Base-by-base conservation (phyloP, 2,888 invertebrate genomes). In the Polydrusus tereticollis region DNA sequence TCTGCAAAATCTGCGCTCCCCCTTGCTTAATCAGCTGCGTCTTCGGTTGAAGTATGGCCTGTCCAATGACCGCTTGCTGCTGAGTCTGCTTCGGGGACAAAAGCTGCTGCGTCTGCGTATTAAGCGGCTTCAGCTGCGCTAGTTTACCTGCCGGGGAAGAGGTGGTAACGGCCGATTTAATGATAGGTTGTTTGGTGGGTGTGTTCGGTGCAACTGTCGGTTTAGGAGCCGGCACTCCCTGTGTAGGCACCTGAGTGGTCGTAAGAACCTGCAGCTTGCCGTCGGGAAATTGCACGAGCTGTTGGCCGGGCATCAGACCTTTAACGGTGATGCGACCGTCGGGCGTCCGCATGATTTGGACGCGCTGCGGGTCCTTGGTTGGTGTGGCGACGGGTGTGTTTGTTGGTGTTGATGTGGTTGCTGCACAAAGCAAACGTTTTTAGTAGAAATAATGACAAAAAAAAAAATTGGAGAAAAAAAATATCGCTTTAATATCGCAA, bases 251-350 rank as follows among this genome's bases (percentile, higher is more conserved):
- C 81, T 91, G 91, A 6, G 89, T 88, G 8, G 91, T 89, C 83
- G 90, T 92, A 36, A 94, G 88, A 16, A 97, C 92, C 82, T 97
- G 97, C 21, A 97, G 86, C 83, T 96, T 95, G 0, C 98, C 98
- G 84, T 98, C 97, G 0, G 97, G 93, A 90, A 96, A 93, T 83
- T 97, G 95, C 47, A 97, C 92, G 67, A 98, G 87, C 82, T 97
- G 97, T 83, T 98, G 98, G 64, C 97, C 97, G 52, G 96, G 94
- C 85, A 95, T 89, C 7, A 98, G 88, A 0, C 98, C 98, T 72
- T 95, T 91, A 1, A 98, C 97, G 79, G 96, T 95, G 14, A 97
- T 88, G 86, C 96, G 96, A 21, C 97, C 97, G 85, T 96, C 96
- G 0, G 95, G 93, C 0, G 94, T 92, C 77, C 95, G 92, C 80